Evolutionary conservation across 2,797 vertebrate species (phyloP).

Genomic region (Channallabes apus): DNA sequence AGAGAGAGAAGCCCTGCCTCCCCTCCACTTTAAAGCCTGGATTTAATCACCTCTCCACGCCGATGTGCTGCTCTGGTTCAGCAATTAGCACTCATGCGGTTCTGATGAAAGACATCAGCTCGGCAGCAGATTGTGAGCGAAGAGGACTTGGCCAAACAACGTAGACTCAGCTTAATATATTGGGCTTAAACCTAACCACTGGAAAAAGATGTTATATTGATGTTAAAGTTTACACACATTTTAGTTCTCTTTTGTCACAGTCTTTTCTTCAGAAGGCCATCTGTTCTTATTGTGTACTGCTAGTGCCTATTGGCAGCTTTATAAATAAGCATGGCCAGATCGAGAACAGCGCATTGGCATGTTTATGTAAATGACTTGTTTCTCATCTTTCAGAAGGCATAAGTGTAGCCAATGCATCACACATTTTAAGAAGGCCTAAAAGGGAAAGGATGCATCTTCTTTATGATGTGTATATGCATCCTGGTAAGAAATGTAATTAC

Average conservation of each 20-base stretch:
- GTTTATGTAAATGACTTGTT: conserved; percentile 54
- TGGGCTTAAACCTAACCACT: conserved; percentile 24
- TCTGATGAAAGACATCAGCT: conserved; percentile 65
- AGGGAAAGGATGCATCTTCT: conserved; percentile 14
- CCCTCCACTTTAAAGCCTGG: conserved; percentile 58
- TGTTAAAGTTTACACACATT: conserved; percentile 16
- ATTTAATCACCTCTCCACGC: conserved; percentile 58
- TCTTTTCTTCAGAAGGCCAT: conserved; percentile 41
- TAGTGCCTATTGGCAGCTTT: conserved; percentile 43
- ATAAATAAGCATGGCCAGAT: conserved; percentile 33
- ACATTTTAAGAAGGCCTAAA: conserved; percentile 11
- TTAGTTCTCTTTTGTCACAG: conserved; percentile 34
- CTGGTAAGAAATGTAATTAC: conserved; percentile 3
- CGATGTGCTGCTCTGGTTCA: conserved; percentile 49
- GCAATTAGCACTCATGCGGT: conserved; percentile 63
- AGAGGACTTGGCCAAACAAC: conserved; percentile 40
- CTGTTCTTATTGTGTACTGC: conserved; percentile 43
- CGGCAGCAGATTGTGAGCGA: conserved; percentile 56
- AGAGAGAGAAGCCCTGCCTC: conserved; percentile 52
- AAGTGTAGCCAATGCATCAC: conserved; percentile 27
- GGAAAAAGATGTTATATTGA: conserved; percentile 2
- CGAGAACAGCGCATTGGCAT: conserved; percentile 37
- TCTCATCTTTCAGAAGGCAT: conserved; percentile 46
- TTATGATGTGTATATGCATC: conserved; percentile 4
- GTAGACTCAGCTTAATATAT: conserved; percentile 28